Base-by-base conservation (phyloP, 2,797 vertebrate species). In the Cuculus canorus region DNA sequence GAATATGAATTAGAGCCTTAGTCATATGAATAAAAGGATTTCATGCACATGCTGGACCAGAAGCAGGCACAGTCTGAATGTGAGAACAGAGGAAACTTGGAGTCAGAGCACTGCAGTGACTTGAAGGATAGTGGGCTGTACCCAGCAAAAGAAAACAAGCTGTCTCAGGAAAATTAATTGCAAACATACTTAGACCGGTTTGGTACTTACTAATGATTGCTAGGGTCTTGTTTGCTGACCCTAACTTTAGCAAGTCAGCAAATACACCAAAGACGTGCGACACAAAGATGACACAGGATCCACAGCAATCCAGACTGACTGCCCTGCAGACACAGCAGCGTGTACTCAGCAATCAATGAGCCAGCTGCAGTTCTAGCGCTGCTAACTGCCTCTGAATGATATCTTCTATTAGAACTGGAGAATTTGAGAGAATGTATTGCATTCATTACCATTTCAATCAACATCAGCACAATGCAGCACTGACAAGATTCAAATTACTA, bases 401-500 rank as follows among this genome's bases (percentile, higher is more conserved):
- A 32, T 54, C 53, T 82, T 86, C 78, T 81, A 82, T 1, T 8
- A 59, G 92, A 95, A 56, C 45, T 32, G 63, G 72, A 59, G 66
- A 53, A 63, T 92, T 75, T 70, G 80, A 65, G 84, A 65, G 82
- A 39, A 79, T 65, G 21, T 53, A 69, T 77, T 61, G 54, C 95
- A 65, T 91, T 96, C 85, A 97, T 96, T 97, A 96, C 82, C 91
- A 94, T 96, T 91, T 95, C 93, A 94, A 95, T 96, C 82, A 82
- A 60, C 41, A 60, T 73, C 52, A 91, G 77, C 92, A 93, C 92
- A 97, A 92, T 93, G 82, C 77, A 96, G 47, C 79, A 32, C 65
- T 86, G 79, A 95, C n/a, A 61, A 91, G 79, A 86, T 78, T 95
- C 63, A 87, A 95, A 93, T 92, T 35, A 91, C 76, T 88, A 56